phyloP scores from a whole-genome alignment of 2,797 vertebrate genomes.

The Sebastolobus altivelis region DNA sequence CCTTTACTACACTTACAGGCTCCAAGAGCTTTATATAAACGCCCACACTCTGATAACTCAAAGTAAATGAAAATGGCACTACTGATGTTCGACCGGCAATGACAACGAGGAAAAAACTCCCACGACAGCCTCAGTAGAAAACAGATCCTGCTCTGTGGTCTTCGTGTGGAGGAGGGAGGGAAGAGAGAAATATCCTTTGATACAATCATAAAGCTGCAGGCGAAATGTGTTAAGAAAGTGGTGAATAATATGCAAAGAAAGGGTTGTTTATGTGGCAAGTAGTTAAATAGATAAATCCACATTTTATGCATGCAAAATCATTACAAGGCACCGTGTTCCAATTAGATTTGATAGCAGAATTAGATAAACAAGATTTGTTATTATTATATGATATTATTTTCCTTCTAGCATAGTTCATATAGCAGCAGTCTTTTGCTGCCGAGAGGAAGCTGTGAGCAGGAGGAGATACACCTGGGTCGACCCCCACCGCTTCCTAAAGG shows the following conservation, averaged over 20 bases:
- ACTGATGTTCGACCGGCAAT: conserved; percentile 31
- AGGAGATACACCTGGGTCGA: conserved; percentile 31
- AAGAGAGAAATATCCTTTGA: background rate
- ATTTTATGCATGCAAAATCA: background rate
- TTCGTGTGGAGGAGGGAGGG: background rate
- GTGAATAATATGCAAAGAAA: background rate
- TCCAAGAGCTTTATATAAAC: conserved; percentile 28
- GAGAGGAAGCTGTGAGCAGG: background rate
- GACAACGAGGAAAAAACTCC: conserved; percentile 32
- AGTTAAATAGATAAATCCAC: background rate
- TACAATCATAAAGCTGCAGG: background rate
- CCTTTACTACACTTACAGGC: conserved; percentile 22
- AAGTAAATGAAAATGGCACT: conserved; percentile 43
- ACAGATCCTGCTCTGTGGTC: conserved; percentile 14
- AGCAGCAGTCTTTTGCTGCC: conserved; percentile 11
- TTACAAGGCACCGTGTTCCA: background rate
- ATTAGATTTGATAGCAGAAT: background rate
- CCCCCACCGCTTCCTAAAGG: conserved; percentile 39
- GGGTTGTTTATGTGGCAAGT: background rate
- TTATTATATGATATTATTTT: conserved; percentile 13
- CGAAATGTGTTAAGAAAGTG: background rate
- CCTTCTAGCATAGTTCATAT: background rate
- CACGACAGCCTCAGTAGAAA: conserved; percentile 14
- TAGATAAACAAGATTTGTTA: background rate
- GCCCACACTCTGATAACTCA: conserved; percentile 36